A percentile compares a stretch with the other conserved stretches of the same genome.
Conservation (phyloP, 2,888 invertebrate genomes). For the Leptarthrus brevirostris region DNA sequence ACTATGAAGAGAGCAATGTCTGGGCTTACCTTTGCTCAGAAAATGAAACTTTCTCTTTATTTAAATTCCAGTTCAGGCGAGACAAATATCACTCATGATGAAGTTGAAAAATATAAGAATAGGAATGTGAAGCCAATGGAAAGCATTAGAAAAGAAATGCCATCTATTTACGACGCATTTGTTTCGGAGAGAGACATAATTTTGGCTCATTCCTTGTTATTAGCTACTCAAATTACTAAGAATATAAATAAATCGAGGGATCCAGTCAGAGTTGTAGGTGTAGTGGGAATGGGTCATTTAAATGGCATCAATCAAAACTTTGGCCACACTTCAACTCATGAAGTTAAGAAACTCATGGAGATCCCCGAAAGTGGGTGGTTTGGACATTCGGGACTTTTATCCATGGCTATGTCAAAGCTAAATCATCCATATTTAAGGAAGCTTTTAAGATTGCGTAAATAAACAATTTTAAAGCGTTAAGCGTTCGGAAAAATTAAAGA, state of each 20-base stretch:
- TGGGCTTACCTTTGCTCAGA: slow-evolving; percentile 86
- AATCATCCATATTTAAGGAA: background rate
- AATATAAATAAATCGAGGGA: slow-evolving; percentile 42
- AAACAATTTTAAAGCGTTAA: background rate
- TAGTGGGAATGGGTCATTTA: slow-evolving; percentile 94
- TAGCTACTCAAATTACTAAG: slow-evolving; percentile 68
- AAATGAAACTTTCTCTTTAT: slow-evolving; percentile 67
- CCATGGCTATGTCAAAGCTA: background rate
- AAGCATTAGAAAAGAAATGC: slow-evolving; percentile 79
- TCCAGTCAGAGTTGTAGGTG: slow-evolving; percentile 83
- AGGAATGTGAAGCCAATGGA: slow-evolving; percentile 69
- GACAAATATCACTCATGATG: slow-evolving; percentile 71
- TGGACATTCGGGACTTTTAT: background rate
- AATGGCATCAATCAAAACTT: slow-evolving; percentile 70
- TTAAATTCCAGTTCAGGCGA: background rate
- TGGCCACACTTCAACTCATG: slow-evolving; percentile 52
- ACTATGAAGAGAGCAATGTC: slow-evolving; percentile 87
- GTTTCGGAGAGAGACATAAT: slow-evolving; percentile 91
- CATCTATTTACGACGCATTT: slow-evolving; percentile 73
- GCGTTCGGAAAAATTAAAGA: background rate
- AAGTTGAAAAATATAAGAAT: slow-evolving; percentile 90
- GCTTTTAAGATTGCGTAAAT: background rate
- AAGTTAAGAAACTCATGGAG: slow-evolving; percentile 54
- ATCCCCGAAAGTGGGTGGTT: slow-evolving; percentile 38
- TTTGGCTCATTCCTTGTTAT: slow-evolving; percentile 83